A percentile compares a stretch with the other conserved stretches of the same genome.
Conservation (phyloP, 2,797 vertebrate species). For the Pteropus rufus region DNA sequence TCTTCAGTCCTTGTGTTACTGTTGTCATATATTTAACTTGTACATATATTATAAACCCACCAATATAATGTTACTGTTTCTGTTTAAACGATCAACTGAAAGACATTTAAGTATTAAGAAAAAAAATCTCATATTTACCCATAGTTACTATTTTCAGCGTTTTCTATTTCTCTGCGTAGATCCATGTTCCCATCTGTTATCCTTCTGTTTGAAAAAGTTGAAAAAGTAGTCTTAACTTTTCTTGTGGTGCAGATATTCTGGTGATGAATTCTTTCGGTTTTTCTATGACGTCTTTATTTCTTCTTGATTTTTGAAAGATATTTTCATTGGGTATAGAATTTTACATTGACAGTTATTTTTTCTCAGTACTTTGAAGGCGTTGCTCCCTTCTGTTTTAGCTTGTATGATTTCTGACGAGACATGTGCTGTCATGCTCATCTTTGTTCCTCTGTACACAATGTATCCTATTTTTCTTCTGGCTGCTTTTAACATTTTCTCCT, state of each 20-base stretch:
- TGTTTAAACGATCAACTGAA: background rate
- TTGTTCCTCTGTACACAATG: background rate
- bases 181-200: background rate
- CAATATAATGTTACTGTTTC: background rate
- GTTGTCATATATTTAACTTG: background rate
- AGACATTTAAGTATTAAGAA: background rate
- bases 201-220: background rate
- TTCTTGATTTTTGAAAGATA: background rate
- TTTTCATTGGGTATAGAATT: background rate
- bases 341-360: background rate
- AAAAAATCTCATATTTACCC: background rate
- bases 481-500: background rate
- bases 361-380: background rate
- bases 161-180: background rate
- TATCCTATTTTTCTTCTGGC: background rate
- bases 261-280: background rate
- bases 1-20: background rate
- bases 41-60: background rate
- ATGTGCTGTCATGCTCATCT: background rate
- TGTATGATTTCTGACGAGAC: background rate
- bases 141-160: background rate
- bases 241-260: background rate
- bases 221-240: background rate
- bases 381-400: background rate
- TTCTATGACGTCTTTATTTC: background rate